These are phyloP conservation scores for Vespertilio murinus DNA, from an alignment of 2,797 vertebrate genomes.

Conservation along the genomic window DNA sequence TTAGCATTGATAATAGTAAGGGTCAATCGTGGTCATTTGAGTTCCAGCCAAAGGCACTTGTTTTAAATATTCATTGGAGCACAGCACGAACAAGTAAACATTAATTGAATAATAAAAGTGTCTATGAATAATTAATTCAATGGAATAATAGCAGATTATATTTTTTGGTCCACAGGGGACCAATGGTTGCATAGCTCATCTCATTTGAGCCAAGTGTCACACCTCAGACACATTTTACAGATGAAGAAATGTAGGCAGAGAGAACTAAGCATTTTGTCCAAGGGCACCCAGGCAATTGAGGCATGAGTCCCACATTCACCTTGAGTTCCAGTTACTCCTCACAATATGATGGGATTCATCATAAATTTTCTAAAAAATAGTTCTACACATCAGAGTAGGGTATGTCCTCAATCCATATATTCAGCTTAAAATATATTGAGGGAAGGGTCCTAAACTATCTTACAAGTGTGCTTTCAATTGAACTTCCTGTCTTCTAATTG, in stretches of 20 bases:
- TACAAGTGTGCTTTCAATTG: not conserved
- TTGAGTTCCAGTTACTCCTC: not conserved
- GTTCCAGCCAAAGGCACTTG: not conserved
- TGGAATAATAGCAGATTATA: not conserved
- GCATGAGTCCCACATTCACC: fast-evolving
- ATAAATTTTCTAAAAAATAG: not conserved
- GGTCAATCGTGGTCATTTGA: not conserved
- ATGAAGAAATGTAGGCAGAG: not conserved
- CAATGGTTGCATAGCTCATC: not conserved
- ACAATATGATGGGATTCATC: not conserved
- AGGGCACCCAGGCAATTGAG: not conserved
- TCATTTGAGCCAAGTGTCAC: not conserved
- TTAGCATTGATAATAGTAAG: not conserved
- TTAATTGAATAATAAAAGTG: not conserved
- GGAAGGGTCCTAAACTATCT: not conserved
- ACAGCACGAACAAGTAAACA: not conserved
- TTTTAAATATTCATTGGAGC: not conserved
- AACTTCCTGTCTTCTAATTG: not conserved
- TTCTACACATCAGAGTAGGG: not conserved
- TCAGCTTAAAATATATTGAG: not conserved
- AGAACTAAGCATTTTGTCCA: not conserved
- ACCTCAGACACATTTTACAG: not conserved
- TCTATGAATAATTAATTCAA: not conserved
- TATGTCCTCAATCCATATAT: not conserved
- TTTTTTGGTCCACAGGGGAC: not conserved